Conservation (phyloP, 2,797 vertebrate species). For the Eupleurogrammus muticus region DNA sequence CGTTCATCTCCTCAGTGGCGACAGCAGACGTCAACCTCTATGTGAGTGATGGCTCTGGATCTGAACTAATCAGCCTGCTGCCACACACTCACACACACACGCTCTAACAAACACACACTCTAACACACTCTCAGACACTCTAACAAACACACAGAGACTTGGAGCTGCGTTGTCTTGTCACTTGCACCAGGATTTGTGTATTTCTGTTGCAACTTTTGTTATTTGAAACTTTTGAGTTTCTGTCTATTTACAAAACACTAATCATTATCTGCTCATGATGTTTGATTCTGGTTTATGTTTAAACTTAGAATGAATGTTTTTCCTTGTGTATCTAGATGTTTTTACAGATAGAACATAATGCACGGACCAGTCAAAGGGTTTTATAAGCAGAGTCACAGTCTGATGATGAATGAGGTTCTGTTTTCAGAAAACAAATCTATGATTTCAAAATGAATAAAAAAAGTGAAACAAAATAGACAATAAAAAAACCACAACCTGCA, state of each 20-base stretch:
- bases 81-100: neutral
- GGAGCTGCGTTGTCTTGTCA: constrained; percentile 4
- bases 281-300: neutral
- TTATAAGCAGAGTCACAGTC: too few species aligned
- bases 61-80: constrained; percentile 54
- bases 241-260: neutral
- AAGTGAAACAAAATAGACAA: neutral
- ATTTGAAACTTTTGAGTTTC: neutral
- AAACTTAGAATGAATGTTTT: neutral
- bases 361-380: neutral
- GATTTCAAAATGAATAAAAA: neutral
- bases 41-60: constrained; percentile 58
- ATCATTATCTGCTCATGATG: neutral
- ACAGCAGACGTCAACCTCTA: constrained; percentile 57
- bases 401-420: too few species aligned
- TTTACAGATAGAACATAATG: neutral
- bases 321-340: neutral
- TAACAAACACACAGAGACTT: neutral
- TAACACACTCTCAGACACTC: neutral
- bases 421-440: too few species aligned
- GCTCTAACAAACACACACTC: neutral
- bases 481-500: too few species aligned
- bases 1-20: constrained; percentile 59
- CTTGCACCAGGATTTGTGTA: neutral
- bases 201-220: neutral